Conservation (phyloP, 2,797 vertebrate genomes). For the Parotocinclus haroldoi region DNA sequence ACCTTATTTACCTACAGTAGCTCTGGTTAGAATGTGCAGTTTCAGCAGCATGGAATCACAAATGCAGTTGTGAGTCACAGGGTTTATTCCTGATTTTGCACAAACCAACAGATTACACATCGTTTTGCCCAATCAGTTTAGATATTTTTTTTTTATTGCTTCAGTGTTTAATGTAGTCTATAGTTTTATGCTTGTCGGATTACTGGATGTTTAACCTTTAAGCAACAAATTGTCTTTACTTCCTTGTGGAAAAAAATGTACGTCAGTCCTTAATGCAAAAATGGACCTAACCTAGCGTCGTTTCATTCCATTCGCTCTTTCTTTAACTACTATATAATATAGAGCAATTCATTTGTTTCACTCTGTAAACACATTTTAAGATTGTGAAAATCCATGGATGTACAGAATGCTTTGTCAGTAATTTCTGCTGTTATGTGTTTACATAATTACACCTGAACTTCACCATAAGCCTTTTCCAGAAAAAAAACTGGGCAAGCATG, state of each 20-base stretch:
- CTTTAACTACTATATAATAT: slow-evolving; percentile 45
- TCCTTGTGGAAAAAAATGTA: slow-evolving; percentile 36
- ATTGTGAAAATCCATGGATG: slow-evolving; percentile 37
- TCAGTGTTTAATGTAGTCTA: neutral
- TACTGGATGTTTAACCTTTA: slow-evolving; percentile 31
- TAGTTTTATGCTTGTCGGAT: slow-evolving; percentile 34
- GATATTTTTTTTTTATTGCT: slow-evolving; percentile 12
- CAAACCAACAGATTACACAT: neutral
- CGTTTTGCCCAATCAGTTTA: neutral
- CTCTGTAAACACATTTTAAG: slow-evolving; percentile 47
- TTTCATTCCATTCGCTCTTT: slow-evolving; percentile 39
- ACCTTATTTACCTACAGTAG: slow-evolving; percentile 12
- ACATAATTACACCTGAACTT: slow-evolving; percentile 48
- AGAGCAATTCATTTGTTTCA: slow-evolving; percentile 55
- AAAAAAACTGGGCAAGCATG: slow-evolving; percentile 33
- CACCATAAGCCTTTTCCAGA: slow-evolving; percentile 24
- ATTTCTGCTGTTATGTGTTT: slow-evolving; percentile 51
- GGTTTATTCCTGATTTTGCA: slow-evolving; percentile 9
- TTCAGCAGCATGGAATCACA: slow-evolving; percentile 18
- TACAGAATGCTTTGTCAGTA: slow-evolving; percentile 46
- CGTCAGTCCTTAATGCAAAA: slow-evolving; percentile 36
- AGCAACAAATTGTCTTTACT: slow-evolving; percentile 41
- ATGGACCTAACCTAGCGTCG: slow-evolving; percentile 38
- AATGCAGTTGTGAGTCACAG: neutral
- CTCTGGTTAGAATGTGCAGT: neutral